Evolutionary conservation across 1,140 invertebrate species (phyloP).

Genomic region (Saccostrea echinata): DNA sequence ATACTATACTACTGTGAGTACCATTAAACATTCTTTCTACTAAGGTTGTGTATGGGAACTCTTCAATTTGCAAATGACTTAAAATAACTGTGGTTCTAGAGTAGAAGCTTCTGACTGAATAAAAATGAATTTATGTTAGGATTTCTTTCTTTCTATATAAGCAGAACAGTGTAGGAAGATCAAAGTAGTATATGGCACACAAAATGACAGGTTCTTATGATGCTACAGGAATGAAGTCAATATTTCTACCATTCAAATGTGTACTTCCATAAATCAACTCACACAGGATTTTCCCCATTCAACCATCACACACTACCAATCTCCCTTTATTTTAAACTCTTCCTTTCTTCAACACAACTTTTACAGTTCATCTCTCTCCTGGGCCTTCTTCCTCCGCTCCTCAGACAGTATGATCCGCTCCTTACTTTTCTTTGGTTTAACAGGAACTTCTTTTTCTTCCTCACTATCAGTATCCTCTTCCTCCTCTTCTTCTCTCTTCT

Average conservation of each 20-base stretch:
- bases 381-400: conserved; percentile 19
- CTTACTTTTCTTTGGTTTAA: conserved; percentile 41
- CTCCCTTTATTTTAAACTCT: not conserved
- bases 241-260: not conserved
- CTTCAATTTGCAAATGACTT: not conserved
- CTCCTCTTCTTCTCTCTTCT: not conserved
- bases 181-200: not conserved
- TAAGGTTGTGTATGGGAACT: no score
- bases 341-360: not conserved
- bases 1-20: no score
- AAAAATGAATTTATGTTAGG: not conserved
- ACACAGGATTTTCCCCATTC: not conserved
- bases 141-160: not conserved
- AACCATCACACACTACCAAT: not conserved
- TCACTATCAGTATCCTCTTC: conserved; percentile 27
- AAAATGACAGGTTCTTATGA: not conserved
- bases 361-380: conserved; percentile 26
- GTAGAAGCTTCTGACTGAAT: no score
- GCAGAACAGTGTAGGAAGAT: not conserved
- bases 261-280: not conserved
- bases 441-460: not conserved
- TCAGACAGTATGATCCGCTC: conserved; percentile 30
- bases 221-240: not conserved
- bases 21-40: no score
- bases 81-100: not conserved